Conservation (phyloP, 2,888 invertebrate genomes). For the Malthinus flaveolus region DNA sequence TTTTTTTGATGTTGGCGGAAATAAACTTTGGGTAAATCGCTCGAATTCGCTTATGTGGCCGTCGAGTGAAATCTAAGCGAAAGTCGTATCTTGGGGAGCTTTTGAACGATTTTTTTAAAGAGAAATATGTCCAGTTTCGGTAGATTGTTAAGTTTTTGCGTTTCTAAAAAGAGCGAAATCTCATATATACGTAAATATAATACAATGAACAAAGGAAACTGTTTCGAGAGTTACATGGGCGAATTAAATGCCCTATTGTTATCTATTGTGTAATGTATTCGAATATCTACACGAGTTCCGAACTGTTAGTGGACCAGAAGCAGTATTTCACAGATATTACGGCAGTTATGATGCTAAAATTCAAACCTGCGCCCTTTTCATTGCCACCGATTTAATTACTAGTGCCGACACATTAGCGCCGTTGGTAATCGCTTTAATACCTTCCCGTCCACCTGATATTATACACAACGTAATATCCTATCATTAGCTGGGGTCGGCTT, state of each 20-base stretch:
- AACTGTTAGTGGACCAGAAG: constrained; percentile 37
- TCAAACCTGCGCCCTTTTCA: constrained; percentile 33
- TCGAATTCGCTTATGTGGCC: no score
- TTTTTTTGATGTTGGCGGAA: no score
- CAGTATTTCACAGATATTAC: constrained; percentile 50
- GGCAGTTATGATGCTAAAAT: constrained; percentile 41
- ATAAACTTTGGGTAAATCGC: no score
- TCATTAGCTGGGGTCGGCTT: constrained; percentile 30
- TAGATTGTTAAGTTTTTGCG: constrained; percentile 3
- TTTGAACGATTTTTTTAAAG: no score
- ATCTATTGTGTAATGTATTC: constrained; percentile 53
- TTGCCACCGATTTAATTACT: constrained; percentile 42
- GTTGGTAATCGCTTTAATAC: constrained; percentile 44
- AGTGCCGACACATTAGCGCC: constrained; percentile 43
- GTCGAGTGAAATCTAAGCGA: no score
- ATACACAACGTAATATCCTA: constrained; percentile 31
- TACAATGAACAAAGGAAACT: constrained; percentile 50
- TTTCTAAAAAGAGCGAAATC: constrained; percentile 36
- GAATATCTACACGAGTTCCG: constrained; percentile 50
- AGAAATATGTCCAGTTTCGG: no score
- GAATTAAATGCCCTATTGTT: constrained; percentile 53
- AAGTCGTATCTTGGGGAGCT: no score
- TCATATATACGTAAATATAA: constrained; percentile 47
- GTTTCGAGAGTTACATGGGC: constrained; percentile 51
- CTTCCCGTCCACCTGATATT: constrained; percentile 35